Evolutionary conservation across 2,888 invertebrate species (phyloP), one percentile per base, ranked within the genome.

Genomic region (Formica aserva): DNA sequence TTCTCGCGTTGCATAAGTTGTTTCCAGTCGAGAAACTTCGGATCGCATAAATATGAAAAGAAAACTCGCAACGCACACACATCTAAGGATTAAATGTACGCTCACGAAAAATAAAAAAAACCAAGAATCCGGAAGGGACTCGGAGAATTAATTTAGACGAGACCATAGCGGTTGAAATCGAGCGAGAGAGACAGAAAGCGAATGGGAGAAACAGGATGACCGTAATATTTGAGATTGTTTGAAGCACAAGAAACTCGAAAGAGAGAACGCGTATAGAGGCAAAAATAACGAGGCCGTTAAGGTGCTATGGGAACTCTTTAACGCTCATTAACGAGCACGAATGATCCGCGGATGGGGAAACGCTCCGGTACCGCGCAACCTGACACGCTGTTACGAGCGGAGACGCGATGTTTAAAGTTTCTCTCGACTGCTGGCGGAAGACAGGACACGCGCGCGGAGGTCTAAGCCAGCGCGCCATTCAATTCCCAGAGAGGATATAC

Each of bases 351-450:
- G 65, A 29, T 41, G 41, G 41, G 18, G 72, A 41, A 52, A 18
- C 41, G 55, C 69, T 38, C 29, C 55, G 55, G 29, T 41, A 13
- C 41, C 41, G n/a, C 41, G 18, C 67, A 41, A 45, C 22, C 60
- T 45, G 60, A 60, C 74, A 78, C 72, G 69, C 77, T 55, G 35
- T 29, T 15, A 41, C 77, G 72, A 60, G 35, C 3, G 45, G 35
- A 60, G 13, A 60, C 32, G 60, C 32, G 60, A 72, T 22, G 60
- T 80, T 80, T 45, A 60, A 80, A 80, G 72, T 80, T 80, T 71
- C 26, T 35, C 29, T 38, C 29, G 55, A 60, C 74, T 32, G 60
- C 41, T 45, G 78, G 57, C 55, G 35, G 74, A 38, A 76, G 57
- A 57, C 55, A 22, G 38, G 8, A 57, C 22, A 32, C 57, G 78